A percentile compares a stretch with the other conserved stretches of the same genome.
Evolutionary conservation across 2,888 invertebrate species (phyloP).

Genomic region (Drosophila rellima): DNA sequence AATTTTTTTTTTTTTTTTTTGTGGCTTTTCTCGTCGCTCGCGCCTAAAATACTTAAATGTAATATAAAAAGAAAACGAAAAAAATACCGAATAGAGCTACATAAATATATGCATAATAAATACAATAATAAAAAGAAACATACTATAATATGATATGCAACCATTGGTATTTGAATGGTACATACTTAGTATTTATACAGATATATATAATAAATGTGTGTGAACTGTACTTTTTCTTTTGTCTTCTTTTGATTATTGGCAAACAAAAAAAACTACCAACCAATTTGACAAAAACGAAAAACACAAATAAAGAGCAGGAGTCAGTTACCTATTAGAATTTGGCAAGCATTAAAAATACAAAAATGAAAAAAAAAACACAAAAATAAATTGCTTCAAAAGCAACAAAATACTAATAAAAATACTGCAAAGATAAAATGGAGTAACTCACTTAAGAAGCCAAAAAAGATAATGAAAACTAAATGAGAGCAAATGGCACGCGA

Average conservation of each 20-base stretch:
- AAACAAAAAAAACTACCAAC: constrained; percentile 54
- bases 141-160: constrained; percentile 30
- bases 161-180: constrained; percentile 52
- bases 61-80: constrained; percentile 26
- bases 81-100: constrained; percentile 34
- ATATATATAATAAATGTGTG: constrained; percentile 38
- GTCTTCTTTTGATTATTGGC: constrained; percentile 77
- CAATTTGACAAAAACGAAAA: constrained; percentile 76
- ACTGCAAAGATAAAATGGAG: constrained; percentile 40
- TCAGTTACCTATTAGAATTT: constrained; percentile 86
- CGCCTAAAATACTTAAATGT: constrained; percentile 61
- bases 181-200: constrained; percentile 39
- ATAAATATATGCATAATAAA: constrained; percentile 28
- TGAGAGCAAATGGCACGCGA: constrained; percentile 46
- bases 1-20: constrained; percentile 48
- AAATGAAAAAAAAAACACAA: constrained; percentile 44
- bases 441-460: constrained; percentile 35
- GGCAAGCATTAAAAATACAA: constrained; percentile 65
- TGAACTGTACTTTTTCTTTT: constrained; percentile 59
- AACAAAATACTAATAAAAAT: constrained; percentile 56
- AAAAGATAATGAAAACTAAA: constrained; percentile 22
- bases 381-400: constrained; percentile 75
- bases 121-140: constrained; percentile 15
- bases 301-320: constrained; percentile 84
- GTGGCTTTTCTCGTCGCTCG: constrained; percentile 71